phyloP scores from a whole-genome alignment of 2,113 vertebrate genomes.

The Lathamus discolor region DNA sequence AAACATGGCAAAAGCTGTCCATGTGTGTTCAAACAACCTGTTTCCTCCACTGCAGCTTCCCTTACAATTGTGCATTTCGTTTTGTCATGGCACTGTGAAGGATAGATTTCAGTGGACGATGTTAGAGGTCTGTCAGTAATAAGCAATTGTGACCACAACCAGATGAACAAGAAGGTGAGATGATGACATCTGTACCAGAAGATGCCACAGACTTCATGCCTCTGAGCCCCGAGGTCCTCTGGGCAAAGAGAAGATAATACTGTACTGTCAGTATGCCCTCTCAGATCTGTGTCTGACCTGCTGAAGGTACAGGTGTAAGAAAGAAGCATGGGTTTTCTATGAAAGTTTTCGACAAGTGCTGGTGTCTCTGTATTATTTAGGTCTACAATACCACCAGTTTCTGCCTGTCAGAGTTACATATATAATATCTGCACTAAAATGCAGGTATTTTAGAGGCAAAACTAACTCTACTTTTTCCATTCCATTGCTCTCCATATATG shows the following conservation, averaged over 20 bases:
- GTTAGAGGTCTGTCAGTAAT: background rate
- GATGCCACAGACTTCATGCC: background rate
- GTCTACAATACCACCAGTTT: background rate
- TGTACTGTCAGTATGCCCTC: background rate
- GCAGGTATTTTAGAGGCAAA: background rate
- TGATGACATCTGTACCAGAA: background rate
- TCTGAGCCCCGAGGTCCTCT: background rate
- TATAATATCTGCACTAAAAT: background rate
- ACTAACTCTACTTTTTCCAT: background rate
- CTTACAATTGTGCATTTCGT: background rate
- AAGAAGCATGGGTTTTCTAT: background rate
- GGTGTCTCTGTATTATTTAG: background rate
- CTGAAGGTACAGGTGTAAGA: background rate
- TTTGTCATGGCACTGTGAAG: background rate
- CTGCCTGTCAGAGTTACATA: background rate
- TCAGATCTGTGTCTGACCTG: rapidly evolving
- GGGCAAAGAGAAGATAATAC: background rate
- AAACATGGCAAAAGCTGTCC: rapidly evolving
- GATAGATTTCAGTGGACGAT: background rate
- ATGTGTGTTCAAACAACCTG: background rate
- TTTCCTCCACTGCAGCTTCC: background rate
- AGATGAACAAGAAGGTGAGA: background rate
- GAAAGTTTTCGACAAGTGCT: background rate
- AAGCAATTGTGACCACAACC: background rate
- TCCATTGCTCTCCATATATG: background rate